These are phyloP conservation scores for Noctua janthina DNA, from an alignment of 2,888 invertebrate genomes.

Conservation along the genomic window DNA sequence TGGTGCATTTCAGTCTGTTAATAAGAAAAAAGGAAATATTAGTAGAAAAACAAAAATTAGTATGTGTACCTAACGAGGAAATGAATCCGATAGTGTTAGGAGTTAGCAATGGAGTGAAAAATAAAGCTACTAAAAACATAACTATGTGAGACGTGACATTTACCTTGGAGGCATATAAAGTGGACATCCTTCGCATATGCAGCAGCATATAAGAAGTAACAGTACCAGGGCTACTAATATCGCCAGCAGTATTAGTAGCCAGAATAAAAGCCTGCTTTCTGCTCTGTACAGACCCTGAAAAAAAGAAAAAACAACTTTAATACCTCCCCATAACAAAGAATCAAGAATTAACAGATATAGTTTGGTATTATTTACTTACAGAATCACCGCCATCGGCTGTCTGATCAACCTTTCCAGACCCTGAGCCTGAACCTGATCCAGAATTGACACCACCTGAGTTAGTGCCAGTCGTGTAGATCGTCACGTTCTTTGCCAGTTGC, in stretches of 20 bases:
- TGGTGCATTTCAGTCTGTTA: conserved; percentile 86
- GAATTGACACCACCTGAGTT: conserved; percentile 69
- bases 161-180: conserved; percentile 94
- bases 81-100: conserved; percentile 43
- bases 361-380: conserved; percentile 71
- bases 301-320: conserved; percentile 41
- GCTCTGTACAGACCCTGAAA: conserved; percentile 93
- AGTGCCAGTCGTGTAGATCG: conserved; percentile 82
- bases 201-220: conserved; percentile 94
- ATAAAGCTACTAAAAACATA: conserved; percentile 43
- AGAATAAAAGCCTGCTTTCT: conserved; percentile 93
- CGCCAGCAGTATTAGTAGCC: conserved; percentile 94
- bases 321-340: neutral
- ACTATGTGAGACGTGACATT: conserved; percentile 57
- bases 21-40: conserved; percentile 77
- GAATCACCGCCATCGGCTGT: conserved; percentile 79
- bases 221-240: conserved; percentile 93
- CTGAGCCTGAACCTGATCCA: conserved; percentile 56
- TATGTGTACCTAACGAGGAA: conserved; percentile 50
- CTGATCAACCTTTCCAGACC: conserved; percentile 72
- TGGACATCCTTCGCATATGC: conserved; percentile 96
- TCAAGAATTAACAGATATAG: neutral
- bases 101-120: conserved; percentile 57
- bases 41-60: conserved; percentile 63
- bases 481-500: conserved; percentile 88